These are phyloP conservation scores for Mus caroli DNA, from an alignment of 2,797 vertebrate species.

Conservation along the genomic window DNA sequence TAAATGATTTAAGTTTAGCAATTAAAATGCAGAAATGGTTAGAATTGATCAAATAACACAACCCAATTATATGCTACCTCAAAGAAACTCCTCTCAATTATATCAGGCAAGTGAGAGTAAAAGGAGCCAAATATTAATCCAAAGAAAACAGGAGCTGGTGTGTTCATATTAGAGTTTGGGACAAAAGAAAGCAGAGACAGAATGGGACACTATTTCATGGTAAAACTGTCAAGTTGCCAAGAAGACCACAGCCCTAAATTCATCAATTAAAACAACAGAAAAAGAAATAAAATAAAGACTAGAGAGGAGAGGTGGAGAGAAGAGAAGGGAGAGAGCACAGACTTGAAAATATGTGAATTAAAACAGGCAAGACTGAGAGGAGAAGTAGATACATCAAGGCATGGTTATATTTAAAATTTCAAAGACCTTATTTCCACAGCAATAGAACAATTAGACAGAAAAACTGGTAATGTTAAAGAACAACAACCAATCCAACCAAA, in stretches of 20 bases:
- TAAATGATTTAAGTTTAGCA: not conserved
- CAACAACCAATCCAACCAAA: not conserved
- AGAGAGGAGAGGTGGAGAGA: not conserved
- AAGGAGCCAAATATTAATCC: not conserved
- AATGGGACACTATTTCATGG: not conserved
- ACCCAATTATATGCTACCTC: not conserved
- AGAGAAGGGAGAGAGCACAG: not conserved
- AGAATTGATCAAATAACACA: not conserved
- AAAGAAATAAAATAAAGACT: not conserved
- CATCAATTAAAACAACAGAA: not conserved
- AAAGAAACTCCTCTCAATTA: not conserved
- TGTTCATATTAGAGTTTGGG: not conserved
- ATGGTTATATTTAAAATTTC: not conserved
- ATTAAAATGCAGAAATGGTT: not conserved
- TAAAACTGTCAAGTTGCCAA: not conserved
- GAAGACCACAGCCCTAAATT: not conserved
- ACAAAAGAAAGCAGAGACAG: not conserved
- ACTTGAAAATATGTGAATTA: slow-evolving; percentile 19
- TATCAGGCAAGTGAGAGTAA: not conserved
- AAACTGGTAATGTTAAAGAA: not conserved
- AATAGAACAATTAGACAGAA: not conserved
- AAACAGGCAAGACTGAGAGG: not conserved
- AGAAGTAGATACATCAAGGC: not conserved
- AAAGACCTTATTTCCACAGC: not conserved
- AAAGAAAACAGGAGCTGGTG: not conserved